Evolutionary conservation across 2,888 invertebrate species (phyloP).

Genomic region (Smittia aterrima): DNA sequence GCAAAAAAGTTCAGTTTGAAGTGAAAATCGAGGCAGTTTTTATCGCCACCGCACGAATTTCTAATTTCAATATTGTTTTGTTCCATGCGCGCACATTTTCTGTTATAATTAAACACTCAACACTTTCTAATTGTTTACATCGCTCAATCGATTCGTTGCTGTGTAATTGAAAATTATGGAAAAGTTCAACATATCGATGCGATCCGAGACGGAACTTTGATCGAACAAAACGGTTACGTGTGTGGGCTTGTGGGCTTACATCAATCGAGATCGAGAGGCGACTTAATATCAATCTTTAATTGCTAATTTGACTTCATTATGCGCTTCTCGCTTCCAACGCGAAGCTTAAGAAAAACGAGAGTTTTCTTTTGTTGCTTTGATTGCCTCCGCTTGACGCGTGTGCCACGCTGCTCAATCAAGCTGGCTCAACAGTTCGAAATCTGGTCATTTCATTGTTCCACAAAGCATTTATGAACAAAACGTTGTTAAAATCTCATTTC

Average conservation of each 20-base stretch:
- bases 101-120: constrained; percentile 17
- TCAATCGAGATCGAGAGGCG: background rate
- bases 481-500: constrained; percentile 1
- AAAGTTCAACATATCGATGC: background rate
- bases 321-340: background rate
- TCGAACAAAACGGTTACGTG: background rate
- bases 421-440: too few species aligned
- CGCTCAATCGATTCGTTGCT: constrained; percentile 8
- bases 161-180: constrained; percentile 2
- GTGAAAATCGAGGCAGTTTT: constrained; percentile 15
- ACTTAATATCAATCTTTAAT: background rate
- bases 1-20: constrained; percentile 23
- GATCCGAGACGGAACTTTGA: background rate
- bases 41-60: constrained; percentile 15
- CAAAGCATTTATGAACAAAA: background rate
- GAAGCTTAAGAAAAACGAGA: background rate
- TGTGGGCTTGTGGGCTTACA: background rate
- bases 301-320: constrained; percentile 24
- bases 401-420: background rate
- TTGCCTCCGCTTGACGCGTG: background rate
- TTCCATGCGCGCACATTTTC: background rate
- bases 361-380: background rate
- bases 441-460: too few species aligned
- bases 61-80: constrained; percentile 31
- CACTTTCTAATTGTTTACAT: constrained; percentile 35